A percentile compares a stretch with the other conserved stretches of the same genome.
Evolutionary conservation across 2,797 vertebrate genomes (phyloP).

Genomic region (Scolopax bukidnonensis): DNA sequence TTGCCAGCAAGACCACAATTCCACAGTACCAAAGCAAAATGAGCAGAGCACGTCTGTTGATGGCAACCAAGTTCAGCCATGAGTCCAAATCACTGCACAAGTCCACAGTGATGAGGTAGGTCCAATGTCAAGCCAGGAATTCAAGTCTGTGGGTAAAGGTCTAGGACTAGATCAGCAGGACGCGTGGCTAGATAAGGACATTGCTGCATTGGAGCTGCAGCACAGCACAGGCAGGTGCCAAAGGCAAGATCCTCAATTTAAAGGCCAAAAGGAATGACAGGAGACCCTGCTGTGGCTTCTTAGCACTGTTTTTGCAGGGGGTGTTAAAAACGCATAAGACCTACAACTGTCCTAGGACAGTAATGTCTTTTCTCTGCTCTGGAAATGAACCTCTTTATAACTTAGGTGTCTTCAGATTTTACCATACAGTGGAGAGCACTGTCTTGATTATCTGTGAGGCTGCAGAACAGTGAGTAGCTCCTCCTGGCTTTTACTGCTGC

Average conservation of each 20-base stretch:
- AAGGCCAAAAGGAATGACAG: background rate
- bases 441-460: background rate
- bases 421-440: accelerated
- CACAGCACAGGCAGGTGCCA: background rate
- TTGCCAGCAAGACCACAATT: background rate
- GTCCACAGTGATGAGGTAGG: background rate
- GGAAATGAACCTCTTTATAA: background rate
- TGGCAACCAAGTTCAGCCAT: background rate
- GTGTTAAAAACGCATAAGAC: background rate
- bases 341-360: background rate
- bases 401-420: background rate
- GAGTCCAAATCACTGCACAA: background rate
- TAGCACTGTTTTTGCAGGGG: background rate
- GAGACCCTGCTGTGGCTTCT: background rate
- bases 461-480: background rate
- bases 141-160: background rate
- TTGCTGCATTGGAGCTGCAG: background rate
- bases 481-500: background rate
- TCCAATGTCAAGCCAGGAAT: background rate
- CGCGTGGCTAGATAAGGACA: background rate
- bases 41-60: background rate
- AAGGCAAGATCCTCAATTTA: background rate
- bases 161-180: background rate
- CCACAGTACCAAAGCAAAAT: background rate
- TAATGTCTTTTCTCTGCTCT: background rate